Conservation (phyloP, 1,140 invertebrate species). For the Steinernema feltiae region DNA sequence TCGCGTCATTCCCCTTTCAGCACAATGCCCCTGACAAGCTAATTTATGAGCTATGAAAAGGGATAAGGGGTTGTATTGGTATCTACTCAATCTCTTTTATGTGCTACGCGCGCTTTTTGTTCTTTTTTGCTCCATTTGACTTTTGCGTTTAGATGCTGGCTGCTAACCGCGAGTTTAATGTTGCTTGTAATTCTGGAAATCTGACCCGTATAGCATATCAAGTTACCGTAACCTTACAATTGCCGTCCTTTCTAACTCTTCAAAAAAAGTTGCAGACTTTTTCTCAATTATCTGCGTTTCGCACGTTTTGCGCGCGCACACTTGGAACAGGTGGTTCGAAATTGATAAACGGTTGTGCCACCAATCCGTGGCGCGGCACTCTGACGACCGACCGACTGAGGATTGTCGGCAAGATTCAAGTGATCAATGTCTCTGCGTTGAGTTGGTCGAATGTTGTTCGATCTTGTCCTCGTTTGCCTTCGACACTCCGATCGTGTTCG, state of each 20-base stretch:
- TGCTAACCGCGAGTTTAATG: no score
- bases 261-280: not conserved
- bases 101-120: not conserved
- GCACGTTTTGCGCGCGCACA: not conserved
- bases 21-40: constrained; percentile 11
- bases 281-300: not conserved
- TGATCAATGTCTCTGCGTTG: not conserved
- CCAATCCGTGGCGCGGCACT: no score
- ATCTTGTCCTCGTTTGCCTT: no score
- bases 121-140: not conserved
- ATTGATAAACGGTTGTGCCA: constrained; percentile 2
- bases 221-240: no score
- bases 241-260: no score
- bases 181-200: no score
- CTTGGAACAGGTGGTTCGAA: not conserved
- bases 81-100: constrained; percentile 11
- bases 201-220: no score
- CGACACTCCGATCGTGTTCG: not conserved
- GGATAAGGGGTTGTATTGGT: not conserved
- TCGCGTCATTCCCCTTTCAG: constrained; percentile 2
- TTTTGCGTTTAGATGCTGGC: not conserved
- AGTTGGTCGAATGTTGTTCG: no score
- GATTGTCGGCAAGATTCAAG: no score
- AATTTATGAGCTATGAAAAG: constrained; percentile 12
- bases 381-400: no score